Percentiles rank a stretch among this genome's conserved stretches.
Evolutionary conservation across 2,113 vertebrate genomes (phyloP).

Genomic region (Lepus americanus): DNA sequence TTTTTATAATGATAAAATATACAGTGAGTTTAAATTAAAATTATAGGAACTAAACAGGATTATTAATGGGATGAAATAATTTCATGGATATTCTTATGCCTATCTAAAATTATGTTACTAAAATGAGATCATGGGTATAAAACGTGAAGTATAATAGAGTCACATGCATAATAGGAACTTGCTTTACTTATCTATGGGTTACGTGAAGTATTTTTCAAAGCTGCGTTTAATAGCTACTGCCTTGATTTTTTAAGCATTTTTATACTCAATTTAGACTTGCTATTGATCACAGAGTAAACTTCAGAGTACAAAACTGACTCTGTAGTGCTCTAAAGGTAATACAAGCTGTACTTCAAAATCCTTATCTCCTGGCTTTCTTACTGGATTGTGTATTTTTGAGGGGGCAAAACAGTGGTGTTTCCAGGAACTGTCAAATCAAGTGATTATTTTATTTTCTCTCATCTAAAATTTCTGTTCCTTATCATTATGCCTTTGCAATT

Average conservation of each 20-base stretch:
- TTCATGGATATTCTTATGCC: neutral
- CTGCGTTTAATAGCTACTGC: neutral
- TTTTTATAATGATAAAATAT: constrained; percentile 5
- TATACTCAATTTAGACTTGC: neutral
- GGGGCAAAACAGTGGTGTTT: neutral
- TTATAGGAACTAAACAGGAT: neutral
- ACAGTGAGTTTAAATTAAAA: neutral
- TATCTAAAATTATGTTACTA: constrained; percentile 38
- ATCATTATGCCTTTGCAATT: constrained; percentile 21
- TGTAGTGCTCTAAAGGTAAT: neutral
- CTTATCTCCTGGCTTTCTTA: neutral
- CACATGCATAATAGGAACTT: neutral
- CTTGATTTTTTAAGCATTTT: neutral
- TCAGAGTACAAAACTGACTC: constrained; percentile 12
- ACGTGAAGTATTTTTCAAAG: constrained; percentile 46
- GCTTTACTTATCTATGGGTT: neutral
- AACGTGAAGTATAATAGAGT: neutral
- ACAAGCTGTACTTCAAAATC: neutral
- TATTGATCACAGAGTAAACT: neutral
- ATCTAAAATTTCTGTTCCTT: neutral
- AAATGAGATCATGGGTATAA: neutral
- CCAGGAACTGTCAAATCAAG: constrained; percentile 11
- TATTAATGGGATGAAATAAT: neutral
- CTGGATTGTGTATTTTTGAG: neutral
- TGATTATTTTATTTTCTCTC: neutral